A percentile compares a stretch with the other conserved stretches of the same genome.
phyloP scores from a whole-genome alignment of 1,140 invertebrate species.

The Coboldia fuscipes region DNA sequence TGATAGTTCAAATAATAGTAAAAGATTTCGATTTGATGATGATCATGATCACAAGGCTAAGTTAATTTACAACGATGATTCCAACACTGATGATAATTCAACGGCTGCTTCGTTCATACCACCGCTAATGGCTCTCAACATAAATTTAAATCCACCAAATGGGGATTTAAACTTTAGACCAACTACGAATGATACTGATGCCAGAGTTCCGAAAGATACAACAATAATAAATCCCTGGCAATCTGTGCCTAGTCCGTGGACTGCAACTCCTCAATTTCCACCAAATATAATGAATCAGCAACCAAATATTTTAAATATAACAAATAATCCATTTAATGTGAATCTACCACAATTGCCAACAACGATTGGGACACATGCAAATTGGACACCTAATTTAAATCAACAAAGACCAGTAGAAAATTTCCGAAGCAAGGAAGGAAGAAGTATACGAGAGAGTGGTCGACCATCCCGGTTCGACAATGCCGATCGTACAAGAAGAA shows the following conservation, averaged over 20 bases:
- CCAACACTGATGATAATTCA: not conserved
- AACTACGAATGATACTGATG: not conserved
- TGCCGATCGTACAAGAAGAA: too few species aligned
- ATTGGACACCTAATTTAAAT: too few species aligned
- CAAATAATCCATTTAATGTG: too few species aligned
- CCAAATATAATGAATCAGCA: not conserved
- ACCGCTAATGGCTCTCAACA: slow-evolving; percentile 12
- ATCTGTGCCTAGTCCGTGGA: not conserved
- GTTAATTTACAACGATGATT: slow-evolving; percentile 13
- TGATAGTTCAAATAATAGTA: slow-evolving; percentile 16
- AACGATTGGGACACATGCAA: too few species aligned
- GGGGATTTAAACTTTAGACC: slow-evolving; percentile 6
- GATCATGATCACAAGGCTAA: slow-evolving; percentile 17
- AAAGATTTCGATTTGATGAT: slow-evolving; percentile 15
- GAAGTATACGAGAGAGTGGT: too few species aligned
- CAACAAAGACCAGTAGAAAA: too few species aligned
- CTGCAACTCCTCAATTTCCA: not conserved
- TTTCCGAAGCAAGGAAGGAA: too few species aligned
- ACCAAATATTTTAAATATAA: not conserved
- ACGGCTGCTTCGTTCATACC: slow-evolving; percentile 15
- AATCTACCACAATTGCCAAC: too few species aligned
- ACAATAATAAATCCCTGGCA: not conserved
- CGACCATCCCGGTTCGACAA: too few species aligned
- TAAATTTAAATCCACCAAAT: slow-evolving; percentile 9
- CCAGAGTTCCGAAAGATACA: not conserved